Base-by-base conservation (phyloP, 2,888 invertebrate genomes). In the Lamellibrachia columna region DNA sequence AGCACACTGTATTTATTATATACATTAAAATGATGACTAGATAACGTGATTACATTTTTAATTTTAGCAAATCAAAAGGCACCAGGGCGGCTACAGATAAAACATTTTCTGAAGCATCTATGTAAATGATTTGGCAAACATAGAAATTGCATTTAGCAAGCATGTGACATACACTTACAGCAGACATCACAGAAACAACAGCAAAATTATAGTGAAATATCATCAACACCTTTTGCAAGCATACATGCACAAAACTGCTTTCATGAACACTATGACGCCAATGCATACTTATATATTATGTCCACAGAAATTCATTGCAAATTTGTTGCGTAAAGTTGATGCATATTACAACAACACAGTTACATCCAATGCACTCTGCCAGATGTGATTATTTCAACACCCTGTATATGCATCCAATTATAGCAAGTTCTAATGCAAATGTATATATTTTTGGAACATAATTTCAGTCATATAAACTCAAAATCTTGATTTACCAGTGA, bases 161-260 rank as follows among this genome's bases (percentile, higher is more conserved):
- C 75, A 75, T 75, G 22, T 75, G 6, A 15, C 75, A 22, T 75
- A 75, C n/a, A 22, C 15, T 15, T 75, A 75, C 2, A 22, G 75
- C 75, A 75, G 75, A 75, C 75, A 75, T 75, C 75, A 75, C 75
- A 75, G n/a, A 75, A 22, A 75, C 75, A 75, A 58, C 58, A 15
- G 58, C 58, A 58, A 58, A 58, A 15, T 58, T 58, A 58, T 11
- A 75, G 75, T 75, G 75, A 75, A 75, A 75, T 22, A 75, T 75
- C n/a, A 75, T 75, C 75, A 75, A 75, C 75, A 75, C 15, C 75
- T 75, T 75, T 75, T 75, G 75, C 75, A 75, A 75, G 75, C 40
- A 40, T 75, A 75, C 75, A 75, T 75, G 75, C n/a, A 75, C n/a
- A 75, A 11, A 75, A 75, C n/a, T 75, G 15, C 75, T 11, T 75